Base-by-base conservation (phyloP, 2,113 vertebrate species). In the Choloepus hoffmanni region DNA sequence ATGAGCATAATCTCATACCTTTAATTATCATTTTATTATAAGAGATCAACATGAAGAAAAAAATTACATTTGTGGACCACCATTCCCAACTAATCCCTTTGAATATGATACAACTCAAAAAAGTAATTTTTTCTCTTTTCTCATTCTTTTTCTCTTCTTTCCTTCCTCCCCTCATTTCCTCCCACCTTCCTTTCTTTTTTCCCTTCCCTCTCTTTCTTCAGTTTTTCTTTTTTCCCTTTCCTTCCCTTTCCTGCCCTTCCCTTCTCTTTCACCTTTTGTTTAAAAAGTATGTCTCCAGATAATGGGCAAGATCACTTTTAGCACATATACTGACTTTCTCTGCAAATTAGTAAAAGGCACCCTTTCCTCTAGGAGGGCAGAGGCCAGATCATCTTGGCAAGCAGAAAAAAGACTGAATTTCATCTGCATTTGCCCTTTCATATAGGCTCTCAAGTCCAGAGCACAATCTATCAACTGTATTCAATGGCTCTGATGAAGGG, bases 1-100 rank as follows among this genome's bases (percentile, higher is more conserved):
- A 97, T 90, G 93, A 97, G 86, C 90, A 96, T 94, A 96, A 90
- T 96, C 93, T 86, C 83, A 97, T 78, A 89, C 94, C 81, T 98
- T 98, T 97, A 95, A 97, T 97, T 97, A 95, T 95, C 92, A 97
- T 95, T 98, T 50, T 93, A 96, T 95, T 96, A 92, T 95, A 98
- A 96, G 63, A 95, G 62, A 97, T 90, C 88, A 92, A 98, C 97
- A 92, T 95, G 97, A 98, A 96, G 70, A 70, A 76, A 97, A 96
- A 63, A 95, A 85, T 85, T 95, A 86, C 68, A 90, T 79, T 97
- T 97, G 95, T 96, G 94, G 96, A 93, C 77, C 92, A 96, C 93
- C 92, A 98, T 43, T 48, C 18, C 14, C 48, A 94, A 81, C 86
- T 43, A 78, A 86, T 95, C 90, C 77, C 82, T 95, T 67, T 85